Evolutionary conservation across 1,140 invertebrate species (phyloP), one percentile per base, ranked within the genome.

Genomic region (Habropoda laboriosa): DNA sequence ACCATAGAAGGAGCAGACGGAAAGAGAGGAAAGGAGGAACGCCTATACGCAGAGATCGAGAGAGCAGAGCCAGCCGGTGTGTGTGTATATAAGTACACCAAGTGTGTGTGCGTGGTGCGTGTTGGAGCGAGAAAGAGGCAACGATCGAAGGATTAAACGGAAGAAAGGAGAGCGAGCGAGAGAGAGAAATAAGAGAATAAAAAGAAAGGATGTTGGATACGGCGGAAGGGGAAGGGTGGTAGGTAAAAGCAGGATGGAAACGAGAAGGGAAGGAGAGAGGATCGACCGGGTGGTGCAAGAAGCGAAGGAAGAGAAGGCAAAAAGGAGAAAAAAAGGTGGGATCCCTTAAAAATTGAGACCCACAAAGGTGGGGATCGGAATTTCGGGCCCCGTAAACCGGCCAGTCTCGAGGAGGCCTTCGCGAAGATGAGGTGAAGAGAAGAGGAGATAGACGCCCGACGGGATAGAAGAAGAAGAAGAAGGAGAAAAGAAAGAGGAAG

Each of bases 401-500:
- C 91, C 92, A 93, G 92, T 93, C 92, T 92, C 88, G 89, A 89
- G 88, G 87, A 92, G 91, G 88, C 91, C 90, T 92, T 92, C 89
- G 89, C 86, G 89, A 93, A 91, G 92, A 91, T 92, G 91, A 93
- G 92, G 91, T 92, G 91, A 93, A 72, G 83, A 82, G 80, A 86
- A 76, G 73, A 86, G 80, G 55, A 80, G 77, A 83, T 77, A 84
- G 40, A 45, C 66, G 57, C 32, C 38, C 79, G 68, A 76, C 57
- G 58, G 68, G 67, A 66, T 51, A 61, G 83, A 86, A 55, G 73
- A 77, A 57, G 51, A 72, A 80, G 72, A 76, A 80, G 49, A 16
- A 58, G 58, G 61, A 45, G 13, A 49, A 58, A 40, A 70, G 68
- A 32, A 32, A 63, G 66, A 79, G 63, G 13, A n/a, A 18, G 27